phyloP scores from a whole-genome alignment of 2,888 invertebrate species.

The Liopterus haemorrhoidalis region DNA sequence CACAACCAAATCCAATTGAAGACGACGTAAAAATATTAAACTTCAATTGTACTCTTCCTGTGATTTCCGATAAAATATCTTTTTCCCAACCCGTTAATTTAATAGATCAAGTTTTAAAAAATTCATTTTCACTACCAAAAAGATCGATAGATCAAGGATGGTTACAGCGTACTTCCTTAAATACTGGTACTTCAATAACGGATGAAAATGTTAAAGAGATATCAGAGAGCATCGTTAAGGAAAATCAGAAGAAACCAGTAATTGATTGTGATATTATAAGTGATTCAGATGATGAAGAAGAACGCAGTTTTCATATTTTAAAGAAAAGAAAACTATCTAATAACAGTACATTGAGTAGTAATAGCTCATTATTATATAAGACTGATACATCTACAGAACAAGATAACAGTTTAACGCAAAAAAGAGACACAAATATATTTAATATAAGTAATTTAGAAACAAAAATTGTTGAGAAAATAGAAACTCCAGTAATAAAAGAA shows the following conservation, averaged over 20 bases:
- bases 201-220: constrained; percentile 6
- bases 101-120: constrained; percentile 36
- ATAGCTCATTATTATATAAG: constrained; percentile 9
- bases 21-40: constrained; percentile 22
- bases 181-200: constrained; percentile 26
- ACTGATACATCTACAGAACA: constrained; percentile 5
- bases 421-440: constrained; percentile 5
- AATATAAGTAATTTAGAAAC: constrained; percentile 37
- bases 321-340: not conserved
- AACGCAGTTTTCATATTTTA: constrained; percentile 1
- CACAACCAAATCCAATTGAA: constrained; percentile 26
- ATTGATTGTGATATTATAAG: constrained; percentile 60
- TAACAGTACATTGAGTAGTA: too few relatives aligned
- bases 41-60: constrained; percentile 23
- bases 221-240: not conserved
- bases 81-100: constrained; percentile 37
- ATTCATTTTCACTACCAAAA: constrained; percentile 28
- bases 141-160: constrained; percentile 53
- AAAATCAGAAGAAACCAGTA: constrained; percentile 21
- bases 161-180: constrained; percentile 49
- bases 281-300: constrained; percentile 42
- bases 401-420: constrained; percentile 22
- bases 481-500: constrained; percentile 2
- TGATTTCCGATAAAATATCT: constrained; percentile 24
- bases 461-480: constrained; percentile 21